Evolutionary conservation across 2,797 vertebrate species (phyloP).

Genomic region (Karalla daura): DNA sequence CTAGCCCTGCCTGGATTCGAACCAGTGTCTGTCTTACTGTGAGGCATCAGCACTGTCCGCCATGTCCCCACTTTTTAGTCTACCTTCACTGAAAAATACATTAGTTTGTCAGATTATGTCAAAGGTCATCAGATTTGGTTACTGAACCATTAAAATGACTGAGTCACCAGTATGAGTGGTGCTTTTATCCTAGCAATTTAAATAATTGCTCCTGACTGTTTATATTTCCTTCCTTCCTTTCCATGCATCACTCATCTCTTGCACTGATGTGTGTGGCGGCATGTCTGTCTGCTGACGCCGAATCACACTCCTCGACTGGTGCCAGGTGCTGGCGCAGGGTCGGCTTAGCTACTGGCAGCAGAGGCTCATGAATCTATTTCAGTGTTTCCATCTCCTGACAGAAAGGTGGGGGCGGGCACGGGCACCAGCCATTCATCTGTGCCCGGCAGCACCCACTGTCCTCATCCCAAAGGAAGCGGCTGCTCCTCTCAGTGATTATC

Average conservation of each 20-base stretch:
- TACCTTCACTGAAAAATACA: too few species aligned
- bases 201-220: constrained; percentile 9
- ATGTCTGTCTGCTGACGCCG: constrained; percentile 39
- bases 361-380: constrained; percentile 66
- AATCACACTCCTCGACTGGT: constrained; percentile 34
- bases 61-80: too few species aligned
- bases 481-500: constrained; percentile 45
- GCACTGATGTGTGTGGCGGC: constrained; percentile 15
- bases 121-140: too few species aligned
- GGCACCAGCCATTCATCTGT: constrained; percentile 53
- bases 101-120: too few species aligned
- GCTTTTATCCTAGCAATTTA: too few species aligned
- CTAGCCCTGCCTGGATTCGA: too few species aligned
- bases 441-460: constrained; percentile 33
- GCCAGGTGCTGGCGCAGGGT: constrained; percentile 54
- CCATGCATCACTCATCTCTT: constrained; percentile 45
- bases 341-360: constrained; percentile 42
- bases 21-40: too few species aligned
- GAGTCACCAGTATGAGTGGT: constrained; percentile 4
- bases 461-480: constrained; percentile 30
- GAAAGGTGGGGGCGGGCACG: constrained; percentile 30
- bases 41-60: too few species aligned
- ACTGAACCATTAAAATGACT: too few species aligned
- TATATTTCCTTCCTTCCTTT: constrained; percentile 22
- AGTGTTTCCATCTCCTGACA: constrained; percentile 56